These are phyloP conservation scores for Cinclus mexicanus DNA, from an alignment of 2,113 vertebrate genomes.

Conservation along the genomic window DNA sequence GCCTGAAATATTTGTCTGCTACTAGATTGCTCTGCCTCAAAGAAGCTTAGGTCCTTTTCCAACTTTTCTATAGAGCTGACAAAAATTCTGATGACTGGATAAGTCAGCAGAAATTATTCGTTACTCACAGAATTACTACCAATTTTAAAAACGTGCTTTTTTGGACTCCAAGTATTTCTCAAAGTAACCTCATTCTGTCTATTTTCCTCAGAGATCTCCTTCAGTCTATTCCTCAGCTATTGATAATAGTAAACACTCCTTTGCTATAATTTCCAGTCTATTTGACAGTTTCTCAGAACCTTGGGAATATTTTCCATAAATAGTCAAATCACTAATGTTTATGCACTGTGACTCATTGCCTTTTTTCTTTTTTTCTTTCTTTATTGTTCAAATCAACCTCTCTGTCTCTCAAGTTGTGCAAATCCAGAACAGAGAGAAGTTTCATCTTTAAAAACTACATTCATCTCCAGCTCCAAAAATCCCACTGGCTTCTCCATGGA, in stretches of 20 bases:
- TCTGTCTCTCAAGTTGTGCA: not conserved
- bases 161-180: not conserved
- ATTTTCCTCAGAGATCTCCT: not conserved
- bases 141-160: not conserved
- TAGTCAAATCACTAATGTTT: not conserved
- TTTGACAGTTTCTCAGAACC: not conserved
- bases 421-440: not conserved
- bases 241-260: not conserved
- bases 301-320: not conserved
- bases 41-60: not conserved
- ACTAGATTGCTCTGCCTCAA: not conserved
- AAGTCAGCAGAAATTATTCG: not conserved
- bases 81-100: not conserved
- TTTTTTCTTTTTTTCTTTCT: not conserved
- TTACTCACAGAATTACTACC: not conserved
- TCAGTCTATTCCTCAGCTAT: not conserved
- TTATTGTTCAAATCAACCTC: not conserved
- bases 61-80: not conserved
- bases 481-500: not conserved
- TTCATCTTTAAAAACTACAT: not conserved
- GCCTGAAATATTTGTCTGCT: not conserved
- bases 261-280: not conserved
- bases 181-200: not conserved
- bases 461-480: not conserved
- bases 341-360: not conserved